phyloP scores from a whole-genome alignment of 64 coral and sea anemone species.

The Orbicella faveolata region DNA sequence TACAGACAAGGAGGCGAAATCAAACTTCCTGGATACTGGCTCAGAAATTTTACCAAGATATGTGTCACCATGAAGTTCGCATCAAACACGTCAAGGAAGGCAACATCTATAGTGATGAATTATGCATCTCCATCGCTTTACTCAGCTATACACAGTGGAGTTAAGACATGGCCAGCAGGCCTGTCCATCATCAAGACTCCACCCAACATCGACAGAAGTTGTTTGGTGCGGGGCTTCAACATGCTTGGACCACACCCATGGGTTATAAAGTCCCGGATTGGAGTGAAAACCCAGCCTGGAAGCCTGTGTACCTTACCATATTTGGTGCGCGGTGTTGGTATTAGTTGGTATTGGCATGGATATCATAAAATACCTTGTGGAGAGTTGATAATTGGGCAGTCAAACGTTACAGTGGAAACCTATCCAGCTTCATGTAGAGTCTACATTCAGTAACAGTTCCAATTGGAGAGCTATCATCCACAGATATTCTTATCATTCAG shows the following conservation, averaged over 20 bases:
- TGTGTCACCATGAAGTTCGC: neutral
- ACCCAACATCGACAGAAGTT: neutral
- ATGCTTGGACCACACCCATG: neutral
- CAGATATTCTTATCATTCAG: too few species aligned
- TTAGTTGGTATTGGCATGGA: neutral
- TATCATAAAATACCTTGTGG: neutral
- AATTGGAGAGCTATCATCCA: neutral
- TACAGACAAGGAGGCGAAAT: neutral
- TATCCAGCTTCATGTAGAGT: neutral
- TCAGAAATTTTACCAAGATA: neutral
- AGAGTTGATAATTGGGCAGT: neutral
- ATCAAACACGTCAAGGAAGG: neutral
- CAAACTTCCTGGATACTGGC: neutral
- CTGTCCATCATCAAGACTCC: neutral
- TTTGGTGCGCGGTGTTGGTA: conserved; percentile 2
- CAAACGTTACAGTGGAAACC: neutral
- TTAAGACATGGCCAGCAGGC: neutral
- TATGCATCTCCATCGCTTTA: neutral
- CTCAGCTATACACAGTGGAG: neutral
- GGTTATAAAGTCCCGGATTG: neutral
- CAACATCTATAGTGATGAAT: neutral
- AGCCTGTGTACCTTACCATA: neutral
- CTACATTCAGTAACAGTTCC: neutral
- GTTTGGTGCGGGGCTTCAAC: neutral
- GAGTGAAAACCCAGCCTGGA: neutral